Percentiles rank a stretch among this genome's conserved stretches.
These are phyloP conservation scores for Caradrina clavipalpis DNA, from an alignment of 2,888 invertebrate genomes.

Conservation along the genomic window DNA sequence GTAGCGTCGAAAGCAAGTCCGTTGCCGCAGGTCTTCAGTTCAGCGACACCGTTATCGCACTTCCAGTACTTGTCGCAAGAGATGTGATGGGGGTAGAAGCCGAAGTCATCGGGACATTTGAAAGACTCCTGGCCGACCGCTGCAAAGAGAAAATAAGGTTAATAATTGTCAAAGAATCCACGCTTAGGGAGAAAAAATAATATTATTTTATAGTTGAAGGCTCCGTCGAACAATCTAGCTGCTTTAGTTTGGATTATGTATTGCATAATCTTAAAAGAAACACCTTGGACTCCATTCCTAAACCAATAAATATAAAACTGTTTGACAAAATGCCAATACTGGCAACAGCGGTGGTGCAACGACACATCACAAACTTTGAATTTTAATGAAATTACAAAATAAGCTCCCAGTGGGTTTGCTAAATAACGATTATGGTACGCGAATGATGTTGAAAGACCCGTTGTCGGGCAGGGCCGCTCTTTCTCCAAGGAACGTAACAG, in stretches of 20 bases:
- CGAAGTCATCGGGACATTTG: slow-evolving; percentile 98
- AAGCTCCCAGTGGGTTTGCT: slow-evolving; percentile 77
- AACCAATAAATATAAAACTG: slow-evolving; percentile 35
- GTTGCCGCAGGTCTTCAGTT: slow-evolving; percentile 98
- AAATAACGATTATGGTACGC: slow-evolving; percentile 77
- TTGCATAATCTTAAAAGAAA: slow-evolving; percentile 13
- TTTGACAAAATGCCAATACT: slow-evolving; percentile 74
- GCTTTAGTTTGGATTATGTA: no score
- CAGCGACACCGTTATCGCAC: slow-evolving; percentile 97
- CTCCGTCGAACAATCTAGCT: no score
- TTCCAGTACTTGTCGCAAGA: slow-evolving; percentile 99
- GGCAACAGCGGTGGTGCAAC: slow-evolving; percentile 70
- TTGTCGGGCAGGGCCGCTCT: slow-evolving; percentile 81
- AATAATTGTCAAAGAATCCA: slow-evolving; percentile 4
- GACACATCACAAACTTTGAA: slow-evolving; percentile 77
- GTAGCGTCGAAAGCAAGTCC: slow-evolving; percentile 97
- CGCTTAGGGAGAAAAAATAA: not conserved
- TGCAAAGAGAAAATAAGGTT: slow-evolving; percentile 80
- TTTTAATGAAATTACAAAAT: slow-evolving; percentile 86
- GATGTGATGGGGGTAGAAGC: slow-evolving; percentile 97
- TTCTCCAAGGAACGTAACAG: slow-evolving; percentile 82
- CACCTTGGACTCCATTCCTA: slow-evolving; percentile 41
- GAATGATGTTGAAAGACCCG: slow-evolving; percentile 76
- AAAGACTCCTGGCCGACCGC: slow-evolving; percentile 95
- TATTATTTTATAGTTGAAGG: slow-evolving; percentile 10